phyloP scores from a whole-genome alignment of 2,797 vertebrate species.

The Sebastolobus alascanus region DNA sequence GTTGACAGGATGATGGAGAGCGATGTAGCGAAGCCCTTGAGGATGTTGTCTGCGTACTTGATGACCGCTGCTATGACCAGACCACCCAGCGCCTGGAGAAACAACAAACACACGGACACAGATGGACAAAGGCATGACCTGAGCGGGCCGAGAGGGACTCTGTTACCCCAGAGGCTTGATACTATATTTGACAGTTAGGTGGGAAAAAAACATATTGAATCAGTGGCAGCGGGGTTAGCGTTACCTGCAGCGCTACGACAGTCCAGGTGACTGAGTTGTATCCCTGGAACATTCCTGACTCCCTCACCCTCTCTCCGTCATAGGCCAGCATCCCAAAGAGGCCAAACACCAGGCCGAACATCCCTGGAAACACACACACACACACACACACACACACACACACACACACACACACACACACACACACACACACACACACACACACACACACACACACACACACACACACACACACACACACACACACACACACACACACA shows the following conservation, averaged over 20 bases:
- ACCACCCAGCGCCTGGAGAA: conserved; percentile 93
- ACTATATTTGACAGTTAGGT: not conserved
- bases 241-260: conserved; percentile 95
- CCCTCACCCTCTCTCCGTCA: conserved; percentile 91
- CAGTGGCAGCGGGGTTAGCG: not conserved
- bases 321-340: conserved; percentile 94
- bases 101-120: conserved; percentile 74
- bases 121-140: conserved; percentile 72
- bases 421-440: conserved; percentile 42
- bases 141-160: conserved; percentile 19
- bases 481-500: conserved; percentile 42
- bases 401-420: conserved; percentile 44
- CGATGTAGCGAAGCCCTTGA: conserved; percentile 98
- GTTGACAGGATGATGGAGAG: conserved; percentile 99
- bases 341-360: conserved; percentile 96
- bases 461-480: conserved; percentile 42
- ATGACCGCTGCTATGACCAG: conserved; percentile 98
- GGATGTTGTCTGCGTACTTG: conserved; percentile 99
- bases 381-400: conserved; percentile 5
- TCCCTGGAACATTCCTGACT: conserved; percentile 98
- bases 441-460: conserved; percentile 45
- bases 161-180: conserved; percentile 7
- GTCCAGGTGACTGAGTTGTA: conserved; percentile 95
- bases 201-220: not conserved
- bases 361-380: conserved; percentile 80